A percentile compares a stretch with the other conserved stretches of the same genome.
Evolutionary conservation across 2,888 invertebrate genomes (phyloP).

Genomic region (Clusia tigrina): DNA sequence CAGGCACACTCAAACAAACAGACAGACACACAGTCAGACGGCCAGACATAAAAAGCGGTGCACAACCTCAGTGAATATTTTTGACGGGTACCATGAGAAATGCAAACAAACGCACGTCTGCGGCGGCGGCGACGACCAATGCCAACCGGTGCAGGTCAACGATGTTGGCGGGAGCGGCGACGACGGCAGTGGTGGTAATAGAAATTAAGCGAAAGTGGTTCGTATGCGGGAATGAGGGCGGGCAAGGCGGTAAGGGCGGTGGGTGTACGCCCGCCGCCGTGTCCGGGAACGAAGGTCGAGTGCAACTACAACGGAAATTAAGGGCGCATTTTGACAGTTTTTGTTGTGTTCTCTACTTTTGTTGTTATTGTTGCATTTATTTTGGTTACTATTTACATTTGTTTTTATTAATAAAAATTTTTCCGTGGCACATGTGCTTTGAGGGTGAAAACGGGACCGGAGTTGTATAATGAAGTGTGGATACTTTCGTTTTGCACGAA

Average conservation of each 20-base stretch:
- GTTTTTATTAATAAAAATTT: slow-evolving; percentile 28
- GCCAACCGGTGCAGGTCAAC: slow-evolving; percentile 1
- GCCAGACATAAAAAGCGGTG: slow-evolving; percentile 39
- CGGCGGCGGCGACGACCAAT: neutral
- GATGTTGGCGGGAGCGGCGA: slow-evolving; percentile 43
- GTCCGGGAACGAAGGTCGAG: slow-evolving; percentile 6
- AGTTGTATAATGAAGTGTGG: neutral
- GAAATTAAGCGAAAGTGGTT: slow-evolving; percentile 56
- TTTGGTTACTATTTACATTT: slow-evolving; percentile 48
- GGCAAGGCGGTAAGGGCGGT: neutral
- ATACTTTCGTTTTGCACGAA: slow-evolving; percentile 39
- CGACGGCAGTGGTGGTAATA: slow-evolving; percentile 37
- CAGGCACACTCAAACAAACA: neutral
- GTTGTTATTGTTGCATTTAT: slow-evolving; percentile 32
- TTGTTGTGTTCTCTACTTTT: slow-evolving; percentile 36
- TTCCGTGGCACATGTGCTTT: neutral
- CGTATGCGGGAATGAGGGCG: neutral
- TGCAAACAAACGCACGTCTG: slow-evolving; percentile 44
- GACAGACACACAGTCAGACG: slow-evolving; percentile 37
- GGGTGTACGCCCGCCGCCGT: neutral
- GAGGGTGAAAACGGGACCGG: neutral
- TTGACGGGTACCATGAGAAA: slow-evolving; percentile 52
- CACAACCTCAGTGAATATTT: neutral
- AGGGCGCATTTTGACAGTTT: slow-evolving; percentile 4
- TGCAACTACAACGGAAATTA: neutral